Percentiles rank a stretch among this genome's conserved stretches.
Evolutionary conservation across 2,797 vertebrate species (phyloP).

Genomic region (Oreochromis grahami): DNA sequence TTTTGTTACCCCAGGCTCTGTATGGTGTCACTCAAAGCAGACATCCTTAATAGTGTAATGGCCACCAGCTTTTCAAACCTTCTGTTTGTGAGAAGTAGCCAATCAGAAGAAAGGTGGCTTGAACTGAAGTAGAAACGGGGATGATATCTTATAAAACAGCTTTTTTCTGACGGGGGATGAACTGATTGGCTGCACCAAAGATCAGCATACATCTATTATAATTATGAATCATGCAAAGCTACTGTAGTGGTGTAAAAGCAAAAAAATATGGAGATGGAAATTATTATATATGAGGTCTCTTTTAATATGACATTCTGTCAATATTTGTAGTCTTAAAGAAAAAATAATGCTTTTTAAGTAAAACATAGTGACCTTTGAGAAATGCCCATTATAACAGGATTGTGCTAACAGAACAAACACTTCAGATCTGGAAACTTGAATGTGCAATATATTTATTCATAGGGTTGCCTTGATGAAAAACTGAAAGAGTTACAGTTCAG

Average conservation of each 20-base stretch:
- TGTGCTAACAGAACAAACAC: conserved; percentile 3
- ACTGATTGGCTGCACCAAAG: not conserved
- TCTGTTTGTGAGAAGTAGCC: not conserved
- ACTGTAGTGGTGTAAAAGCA: not conserved
- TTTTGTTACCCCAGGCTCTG: not conserved
- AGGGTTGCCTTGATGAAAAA: conserved; percentile 31
- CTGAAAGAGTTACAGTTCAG: conserved; percentile 47
- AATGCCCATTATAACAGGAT: not conserved
- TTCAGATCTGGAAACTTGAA: not conserved
- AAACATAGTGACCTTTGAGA: not conserved
- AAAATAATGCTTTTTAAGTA: not conserved
- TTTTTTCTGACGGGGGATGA: not conserved
- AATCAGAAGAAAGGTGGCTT: not conserved
- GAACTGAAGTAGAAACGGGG: not conserved
- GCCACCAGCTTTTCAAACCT: not conserved
- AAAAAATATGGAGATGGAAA: not conserved
- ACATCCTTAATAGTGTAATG: not conserved
- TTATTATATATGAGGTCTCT: not conserved
- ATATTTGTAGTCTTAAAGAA: not conserved
- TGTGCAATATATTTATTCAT: conserved; percentile 49
- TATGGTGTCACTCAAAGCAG: not conserved
- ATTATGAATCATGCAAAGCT: not conserved
- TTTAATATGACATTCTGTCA: not conserved
- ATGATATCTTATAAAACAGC: not conserved
- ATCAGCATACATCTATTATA: not conserved